Conservation (phyloP, 1,140 invertebrate genomes). For the Drosophila sulfurigaster region DNA sequence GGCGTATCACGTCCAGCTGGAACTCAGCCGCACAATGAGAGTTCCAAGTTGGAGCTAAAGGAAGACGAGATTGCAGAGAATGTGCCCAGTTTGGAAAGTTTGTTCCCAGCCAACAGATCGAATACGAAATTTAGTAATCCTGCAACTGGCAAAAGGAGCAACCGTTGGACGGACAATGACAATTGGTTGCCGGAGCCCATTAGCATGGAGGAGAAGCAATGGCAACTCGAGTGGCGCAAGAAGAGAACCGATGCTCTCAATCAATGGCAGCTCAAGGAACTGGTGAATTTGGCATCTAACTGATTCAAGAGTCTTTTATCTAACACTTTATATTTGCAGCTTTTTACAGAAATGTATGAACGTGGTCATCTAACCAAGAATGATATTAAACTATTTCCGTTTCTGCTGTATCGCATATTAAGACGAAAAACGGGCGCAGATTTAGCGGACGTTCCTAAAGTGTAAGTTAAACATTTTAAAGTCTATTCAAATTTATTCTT, state of each 20-base stretch:
- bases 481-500: too few species aligned
- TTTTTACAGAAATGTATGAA: slow-evolving; percentile 68
- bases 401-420: slow-evolving; percentile 55
- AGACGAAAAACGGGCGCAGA: not conserved
- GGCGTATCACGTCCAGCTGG: not conserved
- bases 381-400: slow-evolving; percentile 72
- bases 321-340: slow-evolving; percentile 28
- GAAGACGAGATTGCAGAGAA: too few species aligned
- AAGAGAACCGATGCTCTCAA: slow-evolving; percentile 50
- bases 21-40: slow-evolving; percentile 26
- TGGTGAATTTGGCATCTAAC: slow-evolving; percentile 12
- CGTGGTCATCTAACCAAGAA: slow-evolving; percentile 69
- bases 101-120: not conserved
- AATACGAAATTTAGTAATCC: not conserved
- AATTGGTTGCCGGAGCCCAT: slow-evolving; percentile 54
- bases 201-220: slow-evolving; percentile 6
- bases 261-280: slow-evolving; percentile 33
- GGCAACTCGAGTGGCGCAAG: slow-evolving; percentile 46
- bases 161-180: not conserved
- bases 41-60: not conserved
- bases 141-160: not conserved
- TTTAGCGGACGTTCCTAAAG: not conserved
- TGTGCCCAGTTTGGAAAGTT: too few species aligned
- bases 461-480: not conserved
- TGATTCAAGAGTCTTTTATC: not conserved